Evolutionary conservation across 2,888 invertebrate species (phyloP), one percentile per base, ranked within the genome.

Genomic region (Masnerella sp.): DNA sequence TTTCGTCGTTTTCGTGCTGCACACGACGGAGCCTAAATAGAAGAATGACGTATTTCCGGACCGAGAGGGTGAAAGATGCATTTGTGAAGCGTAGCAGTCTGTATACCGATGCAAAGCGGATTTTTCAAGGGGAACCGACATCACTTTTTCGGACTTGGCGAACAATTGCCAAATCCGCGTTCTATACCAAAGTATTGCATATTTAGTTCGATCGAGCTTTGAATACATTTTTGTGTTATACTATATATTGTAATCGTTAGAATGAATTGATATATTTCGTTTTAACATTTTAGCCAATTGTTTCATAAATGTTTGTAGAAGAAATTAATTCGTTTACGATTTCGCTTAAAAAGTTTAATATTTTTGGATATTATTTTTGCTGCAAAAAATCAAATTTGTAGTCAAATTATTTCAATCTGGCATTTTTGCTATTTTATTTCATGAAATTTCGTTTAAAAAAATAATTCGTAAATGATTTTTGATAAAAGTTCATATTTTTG

Each of bases 11-110:
- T 45, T 69, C 51, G 59, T 22, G 58, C 58, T 64, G 59, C 64
- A 58, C 58, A 73, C 54, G 67, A 51, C 54, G 64, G 40, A 52
- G 76, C 65, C 68, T 76, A 76, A 76, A 74, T 76, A 70, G 68
- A 65, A 74, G 76, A 74, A 76, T 76, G 74, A 74, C 76, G 71
- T 76, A 76, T 76, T 76, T 76, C 76, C 76, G 74, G 76, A 71
- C 71, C 45, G 65, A 49, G 59, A 68, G 75, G 67, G 70, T 62
- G 38, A 56, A 61, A 70, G 68, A 68, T 71, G 45, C 64, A 67
- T 47, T 22, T 43, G 56, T 49, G 43, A 58, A 54, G 54, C 43
- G 58, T 28, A 51, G 47, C 28, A 52, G 20, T 49, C 36, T 67
- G 15, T 56, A 20, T 15, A 30, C 43, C 20, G 51, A 28, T 42